Base-by-base conservation (phyloP, 2,113 vertebrate species). In the Engraulis encrasicolus region DNA sequence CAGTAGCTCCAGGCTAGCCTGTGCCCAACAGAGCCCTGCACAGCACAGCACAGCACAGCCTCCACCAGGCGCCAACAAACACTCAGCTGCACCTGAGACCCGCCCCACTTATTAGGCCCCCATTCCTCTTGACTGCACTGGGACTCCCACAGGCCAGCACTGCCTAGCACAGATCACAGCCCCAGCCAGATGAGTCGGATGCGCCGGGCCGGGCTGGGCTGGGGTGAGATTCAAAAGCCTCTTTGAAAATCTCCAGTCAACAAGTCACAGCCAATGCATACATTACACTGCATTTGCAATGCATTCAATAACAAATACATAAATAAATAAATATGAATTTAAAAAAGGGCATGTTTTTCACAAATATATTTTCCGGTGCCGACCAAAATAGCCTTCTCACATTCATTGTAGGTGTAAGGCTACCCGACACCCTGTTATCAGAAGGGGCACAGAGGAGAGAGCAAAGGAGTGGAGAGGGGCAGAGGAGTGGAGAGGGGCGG, bases 341-440 rank as follows among this genome's bases (percentile, higher is more conserved):
- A 6, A 58, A 58, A 71, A 34, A 15, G 66, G 66, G 14, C 58
- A 23, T 12, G 34, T 34, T 34, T 74, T 31, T 36, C 66, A 19
- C 66, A 34, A 74, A 36, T 74, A 23, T 74, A 74, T 74, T 74
- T 74, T 34, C 23, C 15, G 66, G 3, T 74, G 66, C 66, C 66
- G 34, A 74, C 66, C 31, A 36, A 74, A 74, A 74, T 74, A 74
- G 66, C 66, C 27, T 74, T 27, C 66, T 74, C 66, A 71, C 61
- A 27, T 71, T 71, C 61, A 71, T 27, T 12, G 6, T 12, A 9
- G 31, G 66, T 36, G 15, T 31, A n/a, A n/a, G n/a, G n/a, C n/a
- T 31, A 34, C 66, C 66, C 34, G 66, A 31, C 66, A 31, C 66
- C 11, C 27, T 23, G n/a, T 66, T 66, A 66, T 66, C 58, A 14